phyloP scores from a whole-genome alignment of 2,888 invertebrate genomes.

The Entomobrya proxima region DNA sequence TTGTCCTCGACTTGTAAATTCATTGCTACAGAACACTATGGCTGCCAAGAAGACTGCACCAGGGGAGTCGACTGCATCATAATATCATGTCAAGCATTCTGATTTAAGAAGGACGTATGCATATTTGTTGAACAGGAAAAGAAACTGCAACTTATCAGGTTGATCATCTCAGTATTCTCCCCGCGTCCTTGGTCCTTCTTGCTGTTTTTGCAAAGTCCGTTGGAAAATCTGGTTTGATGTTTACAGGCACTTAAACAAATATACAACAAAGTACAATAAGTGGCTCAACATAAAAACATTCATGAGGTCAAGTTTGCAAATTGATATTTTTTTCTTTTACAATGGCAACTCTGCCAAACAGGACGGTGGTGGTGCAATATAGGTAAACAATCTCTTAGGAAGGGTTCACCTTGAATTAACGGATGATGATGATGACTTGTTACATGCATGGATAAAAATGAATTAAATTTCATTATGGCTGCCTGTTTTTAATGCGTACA shows the following conservation, averaged over 20 bases:
- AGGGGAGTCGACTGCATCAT: no score
- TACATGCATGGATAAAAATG: constrained; percentile 12
- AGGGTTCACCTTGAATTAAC: constrained; percentile 1
- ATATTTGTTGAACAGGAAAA: no score
- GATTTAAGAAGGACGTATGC: no score
- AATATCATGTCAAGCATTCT: no score
- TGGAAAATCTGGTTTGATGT: background rate
- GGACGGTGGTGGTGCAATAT: background rate
- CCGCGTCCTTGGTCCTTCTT: background rate
- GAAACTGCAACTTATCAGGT: background rate
- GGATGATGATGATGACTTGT: background rate
- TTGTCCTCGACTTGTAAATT: no score
- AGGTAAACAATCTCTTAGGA: background rate
- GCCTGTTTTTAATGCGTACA: no score
- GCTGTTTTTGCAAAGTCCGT: background rate
- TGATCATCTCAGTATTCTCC: no score
- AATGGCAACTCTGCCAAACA: background rate
- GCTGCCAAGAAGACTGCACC: no score
- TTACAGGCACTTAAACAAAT: background rate
- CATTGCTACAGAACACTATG: no score
- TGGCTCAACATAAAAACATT: no score
- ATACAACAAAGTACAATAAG: background rate
- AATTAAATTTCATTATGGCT: background rate
- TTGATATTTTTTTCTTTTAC: background rate
- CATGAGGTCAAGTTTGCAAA: background rate